phyloP scores from a whole-genome alignment of 2,797 vertebrate species.

The Nyctibius grandis region DNA sequence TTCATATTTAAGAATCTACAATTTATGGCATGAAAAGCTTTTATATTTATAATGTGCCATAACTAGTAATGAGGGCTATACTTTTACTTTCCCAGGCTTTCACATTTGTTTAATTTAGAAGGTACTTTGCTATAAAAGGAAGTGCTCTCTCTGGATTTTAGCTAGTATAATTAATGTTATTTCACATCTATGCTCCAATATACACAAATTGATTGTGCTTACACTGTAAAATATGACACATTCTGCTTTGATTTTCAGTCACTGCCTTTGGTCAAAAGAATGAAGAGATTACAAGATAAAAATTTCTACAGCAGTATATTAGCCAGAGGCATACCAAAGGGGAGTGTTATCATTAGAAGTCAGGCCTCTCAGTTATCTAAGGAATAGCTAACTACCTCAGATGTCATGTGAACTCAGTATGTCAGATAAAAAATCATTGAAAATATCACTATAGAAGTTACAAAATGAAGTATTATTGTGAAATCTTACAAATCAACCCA shows the following conservation, averaged over 20 bases:
- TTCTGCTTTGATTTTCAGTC: constrained; percentile 34
- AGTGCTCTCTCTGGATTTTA: constrained; percentile 56
- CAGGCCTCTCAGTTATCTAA: background rate
- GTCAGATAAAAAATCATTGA: background rate
- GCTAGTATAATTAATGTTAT: constrained; percentile 55
- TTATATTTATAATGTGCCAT: constrained; percentile 60
- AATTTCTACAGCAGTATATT: constrained; percentile 11
- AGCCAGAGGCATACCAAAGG: constrained; percentile 19
- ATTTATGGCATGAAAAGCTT: constrained; percentile 63
- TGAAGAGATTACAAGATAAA: constrained; percentile 6
- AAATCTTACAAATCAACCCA: background rate
- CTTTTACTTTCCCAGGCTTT: constrained; percentile 50
- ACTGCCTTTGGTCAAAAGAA: constrained; percentile 36
- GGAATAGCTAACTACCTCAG: background rate
- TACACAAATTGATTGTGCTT: constrained; percentile 55
- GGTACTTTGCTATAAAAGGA: constrained; percentile 63
- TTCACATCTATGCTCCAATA: constrained; percentile 43
- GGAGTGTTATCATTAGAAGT: background rate
- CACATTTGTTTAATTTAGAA: constrained; percentile 68
- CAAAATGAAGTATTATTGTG: background rate
- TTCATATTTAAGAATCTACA: constrained; percentile 54
- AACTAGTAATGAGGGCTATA: constrained; percentile 52
- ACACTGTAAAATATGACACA: constrained; percentile 6
- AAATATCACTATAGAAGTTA: background rate
- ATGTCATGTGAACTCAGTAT: background rate